A percentile compares a stretch with the other conserved stretches of the same genome.
phyloP scores from a whole-genome alignment of 1,140 invertebrate genomes.

The Bemisia tabaci region DNA sequence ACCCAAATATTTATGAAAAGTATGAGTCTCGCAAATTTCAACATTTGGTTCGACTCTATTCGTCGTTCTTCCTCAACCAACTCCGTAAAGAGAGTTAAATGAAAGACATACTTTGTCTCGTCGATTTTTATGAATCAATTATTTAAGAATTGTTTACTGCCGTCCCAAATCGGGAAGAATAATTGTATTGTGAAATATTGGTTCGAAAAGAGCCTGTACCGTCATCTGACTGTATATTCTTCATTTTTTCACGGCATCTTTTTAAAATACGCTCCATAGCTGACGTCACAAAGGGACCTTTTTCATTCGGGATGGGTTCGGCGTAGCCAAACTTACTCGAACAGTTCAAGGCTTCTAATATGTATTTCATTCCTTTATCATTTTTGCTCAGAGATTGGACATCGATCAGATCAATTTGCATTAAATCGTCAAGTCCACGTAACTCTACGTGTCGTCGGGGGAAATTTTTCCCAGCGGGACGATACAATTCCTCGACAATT shows the following conservation, averaged over 20 bases:
- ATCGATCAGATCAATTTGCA: no score
- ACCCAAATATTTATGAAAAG: no score
- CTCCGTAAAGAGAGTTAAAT: constrained; percentile 25
- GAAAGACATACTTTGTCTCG: constrained; percentile 26
- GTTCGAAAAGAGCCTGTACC: no score
- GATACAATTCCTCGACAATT: constrained; percentile 15
- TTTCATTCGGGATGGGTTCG: constrained; percentile 27
- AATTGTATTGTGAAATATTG: no score
- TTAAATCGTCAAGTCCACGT: constrained; percentile 14
- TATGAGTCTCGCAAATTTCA: no score
- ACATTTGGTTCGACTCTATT: constrained; percentile 27
- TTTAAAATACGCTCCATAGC: constrained; percentile 22
- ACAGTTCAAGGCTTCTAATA: constrained; percentile 33
- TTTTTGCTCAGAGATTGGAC: constrained; percentile 24
- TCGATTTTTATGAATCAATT: no score
- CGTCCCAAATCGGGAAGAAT: no score
- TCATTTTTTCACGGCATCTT: constrained; percentile 1
- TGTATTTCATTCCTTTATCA: constrained; percentile 32
- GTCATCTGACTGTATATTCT: constrained; percentile 13
- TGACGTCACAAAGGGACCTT: constrained; percentile 21
- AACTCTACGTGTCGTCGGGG: constrained; percentile 13
- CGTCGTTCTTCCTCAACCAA: constrained; percentile 26
- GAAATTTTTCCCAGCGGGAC: constrained; percentile 15
- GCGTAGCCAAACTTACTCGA: constrained; percentile 35
- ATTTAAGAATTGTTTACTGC: no score